Evolutionary conservation across 2,113 vertebrate genomes (phyloP), one percentile per base, ranked within the genome.

Genomic region (Rhineura floridana): DNA sequence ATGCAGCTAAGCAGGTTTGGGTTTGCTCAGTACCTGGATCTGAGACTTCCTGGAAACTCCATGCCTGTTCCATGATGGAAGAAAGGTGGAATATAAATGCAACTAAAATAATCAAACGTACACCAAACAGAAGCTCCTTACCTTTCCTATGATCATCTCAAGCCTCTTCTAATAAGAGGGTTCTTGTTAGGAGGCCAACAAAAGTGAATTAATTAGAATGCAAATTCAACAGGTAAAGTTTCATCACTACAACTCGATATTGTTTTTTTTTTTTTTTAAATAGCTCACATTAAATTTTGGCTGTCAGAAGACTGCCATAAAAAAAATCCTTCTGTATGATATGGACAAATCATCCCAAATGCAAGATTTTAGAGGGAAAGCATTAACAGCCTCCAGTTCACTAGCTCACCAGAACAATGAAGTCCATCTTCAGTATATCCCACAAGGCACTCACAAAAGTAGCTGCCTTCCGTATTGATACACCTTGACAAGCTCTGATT

Each of bases 351-450:
- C 52, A 72, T 81, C 39, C 63, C 46, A 52, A 82, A 73, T 62
- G 67, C 72, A 62, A 44, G 36, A 4, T 28, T 30, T 55, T 52
- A 50, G 10, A 79, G 12, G 36, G 4, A 13, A 52, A 36, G n/a
- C 67, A 55, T 28, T 3, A 21, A 70, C 30, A 48, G 30, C 67
- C 21, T 59, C 11, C 62, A 39, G 63, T 21, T 19, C 23, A 55
- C 55, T 62, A 72, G 39, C 78, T n/a, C 95, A 98, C 98, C 97
- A 0, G 92, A 84, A 91, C 98, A 98, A 19, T 95, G 93, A 48
- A 96, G 65, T 48, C 97, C 97, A 2, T 98, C 96, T 93, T 96
- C 97, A 48, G 2, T 63, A 83, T 96, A 98, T 80, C 97, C 97
- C 46, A 94, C 87, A 33, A 92, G 94, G 91, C 97, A 98, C 17